Percentiles rank a stretch among this genome's conserved stretches.
phyloP scores from a whole-genome alignment of 2,113 vertebrate species.

The Tetrao urogallus region DNA sequence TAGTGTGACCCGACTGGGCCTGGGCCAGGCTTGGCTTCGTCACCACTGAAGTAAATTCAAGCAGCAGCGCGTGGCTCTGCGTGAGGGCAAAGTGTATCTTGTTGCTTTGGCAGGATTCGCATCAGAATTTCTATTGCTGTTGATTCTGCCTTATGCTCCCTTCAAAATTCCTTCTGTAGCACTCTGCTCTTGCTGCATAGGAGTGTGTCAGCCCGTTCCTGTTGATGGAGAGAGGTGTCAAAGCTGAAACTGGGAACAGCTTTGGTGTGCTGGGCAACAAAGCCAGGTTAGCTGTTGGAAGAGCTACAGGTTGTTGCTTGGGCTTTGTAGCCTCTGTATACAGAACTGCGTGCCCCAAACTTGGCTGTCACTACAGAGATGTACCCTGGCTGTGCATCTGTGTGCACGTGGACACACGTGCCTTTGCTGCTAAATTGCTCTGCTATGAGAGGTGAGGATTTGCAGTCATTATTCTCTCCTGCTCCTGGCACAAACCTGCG shows the following conservation, averaged over 20 bases:
- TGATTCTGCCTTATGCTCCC: not conserved
- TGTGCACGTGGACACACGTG: fast-evolving
- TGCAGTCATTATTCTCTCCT: not conserved
- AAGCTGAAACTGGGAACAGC: not conserved
- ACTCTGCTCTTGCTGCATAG: fast-evolving
- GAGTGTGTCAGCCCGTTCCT: not conserved
- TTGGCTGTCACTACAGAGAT: not conserved
- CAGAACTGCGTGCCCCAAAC: not conserved
- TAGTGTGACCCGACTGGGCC: not conserved
- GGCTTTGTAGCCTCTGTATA: too few species aligned
- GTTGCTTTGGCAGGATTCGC: not conserved
- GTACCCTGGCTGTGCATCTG: not conserved
- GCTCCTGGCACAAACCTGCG: not conserved
- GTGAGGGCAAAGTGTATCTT: not conserved
- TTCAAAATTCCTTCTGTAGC: not conserved
- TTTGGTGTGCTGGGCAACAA: not conserved
- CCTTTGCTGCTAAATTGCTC: fast-evolving
- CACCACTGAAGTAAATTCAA: not conserved
- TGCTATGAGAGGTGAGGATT: fast-evolving
- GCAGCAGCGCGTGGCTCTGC: not conserved
- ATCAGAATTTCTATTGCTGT: fast-evolving
- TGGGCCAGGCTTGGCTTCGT: not conserved
- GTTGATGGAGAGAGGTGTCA: not conserved
- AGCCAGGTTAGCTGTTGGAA: not conserved
- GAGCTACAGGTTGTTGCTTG: not conserved